A percentile compares a stretch with the other conserved stretches of the same genome.
Conservation (phyloP, 2,113 vertebrate genomes). For the Onychorhynchus coronatus region DNA sequence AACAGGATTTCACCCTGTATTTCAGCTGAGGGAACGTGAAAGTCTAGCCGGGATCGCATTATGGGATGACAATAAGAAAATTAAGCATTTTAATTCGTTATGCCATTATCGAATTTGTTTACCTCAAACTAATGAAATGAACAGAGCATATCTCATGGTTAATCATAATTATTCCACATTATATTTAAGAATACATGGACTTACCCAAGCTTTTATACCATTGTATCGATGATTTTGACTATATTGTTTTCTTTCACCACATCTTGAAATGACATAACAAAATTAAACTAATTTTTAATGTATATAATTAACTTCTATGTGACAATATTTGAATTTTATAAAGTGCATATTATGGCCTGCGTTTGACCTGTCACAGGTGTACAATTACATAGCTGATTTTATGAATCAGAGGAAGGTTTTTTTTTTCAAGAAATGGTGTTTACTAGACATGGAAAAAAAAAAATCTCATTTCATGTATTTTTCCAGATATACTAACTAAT, state of each 20-base stretch:
- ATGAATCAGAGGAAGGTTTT: not conserved
- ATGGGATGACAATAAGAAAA: not conserved
- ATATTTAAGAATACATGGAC: not conserved
- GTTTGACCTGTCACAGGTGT: slow-evolving; percentile 12
- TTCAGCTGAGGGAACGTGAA: not conserved
- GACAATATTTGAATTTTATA: slow-evolving; percentile 33
- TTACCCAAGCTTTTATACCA: not conserved
- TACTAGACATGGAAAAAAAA: not conserved
- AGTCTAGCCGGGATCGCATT: not conserved
- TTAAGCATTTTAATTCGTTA: not conserved
- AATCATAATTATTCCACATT: not conserved
- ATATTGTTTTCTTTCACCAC: not conserved
- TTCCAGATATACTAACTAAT: not conserved
- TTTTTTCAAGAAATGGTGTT: not conserved
- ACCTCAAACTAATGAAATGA: not conserved
- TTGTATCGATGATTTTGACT: not conserved
- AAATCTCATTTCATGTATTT: not conserved
- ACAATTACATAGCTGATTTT: not conserved
- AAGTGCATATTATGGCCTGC: not conserved
- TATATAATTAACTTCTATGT: not conserved
- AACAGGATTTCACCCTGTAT: not conserved
- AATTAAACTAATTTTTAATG: not conserved
- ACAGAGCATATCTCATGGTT: not conserved
- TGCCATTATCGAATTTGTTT: not conserved
- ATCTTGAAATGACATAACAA: not conserved